Percentiles rank a stretch among this genome's conserved stretches.
These are phyloP conservation scores for Hydrozoanthus tunicans DNA, from an alignment of 64 coral and sea anemone genomes.

Conservation along the genomic window DNA sequence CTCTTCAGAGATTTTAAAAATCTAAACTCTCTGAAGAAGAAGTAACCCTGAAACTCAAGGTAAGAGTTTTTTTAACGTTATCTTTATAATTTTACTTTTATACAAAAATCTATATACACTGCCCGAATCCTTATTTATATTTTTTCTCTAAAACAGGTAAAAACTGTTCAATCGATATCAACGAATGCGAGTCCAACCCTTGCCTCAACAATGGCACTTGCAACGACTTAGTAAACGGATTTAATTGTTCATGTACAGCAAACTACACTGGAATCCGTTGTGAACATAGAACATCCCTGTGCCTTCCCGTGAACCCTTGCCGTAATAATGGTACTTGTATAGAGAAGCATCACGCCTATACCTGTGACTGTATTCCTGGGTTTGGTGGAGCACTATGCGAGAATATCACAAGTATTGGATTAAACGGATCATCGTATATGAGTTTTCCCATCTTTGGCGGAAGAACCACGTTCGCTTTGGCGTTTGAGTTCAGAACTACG, in stretches of 20 bases:
- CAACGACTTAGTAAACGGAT: slow-evolving; percentile 57
- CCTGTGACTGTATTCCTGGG: slow-evolving; percentile 79
- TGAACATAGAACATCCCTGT: slow-evolving; percentile 57
- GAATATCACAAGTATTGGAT: slow-evolving; percentile 79
- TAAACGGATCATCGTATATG: slow-evolving; percentile 84
- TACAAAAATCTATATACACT: not conserved
- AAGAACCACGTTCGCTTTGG: slow-evolving; percentile 43
- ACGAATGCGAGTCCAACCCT: slow-evolving; percentile 83
- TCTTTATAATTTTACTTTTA: not conserved
- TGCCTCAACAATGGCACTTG: slow-evolving; percentile 93
- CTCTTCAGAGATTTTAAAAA: too few relatives aligned
- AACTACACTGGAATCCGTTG: slow-evolving; percentile 81
- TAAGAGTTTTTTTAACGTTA: too few relatives aligned
- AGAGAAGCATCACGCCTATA: slow-evolving; percentile 58
- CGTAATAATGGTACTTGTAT: slow-evolving; percentile 76
- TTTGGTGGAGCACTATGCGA: slow-evolving; percentile 82
- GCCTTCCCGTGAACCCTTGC: slow-evolving; percentile 75
- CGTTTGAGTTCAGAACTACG: slow-evolving; percentile 88
- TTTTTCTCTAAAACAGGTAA: slow-evolving; percentile 51
- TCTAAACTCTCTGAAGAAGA: too few relatives aligned
- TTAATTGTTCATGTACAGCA: slow-evolving; percentile 70
- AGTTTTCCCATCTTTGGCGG: slow-evolving; percentile 47
- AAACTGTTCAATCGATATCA: slow-evolving; percentile 84
- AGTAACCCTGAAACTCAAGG: too few relatives aligned
- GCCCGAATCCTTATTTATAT: not conserved